These are phyloP conservation scores for Petrocephalus schoutedeni DNA, from an alignment of 2,797 vertebrate genomes.

Conservation along the genomic window DNA sequence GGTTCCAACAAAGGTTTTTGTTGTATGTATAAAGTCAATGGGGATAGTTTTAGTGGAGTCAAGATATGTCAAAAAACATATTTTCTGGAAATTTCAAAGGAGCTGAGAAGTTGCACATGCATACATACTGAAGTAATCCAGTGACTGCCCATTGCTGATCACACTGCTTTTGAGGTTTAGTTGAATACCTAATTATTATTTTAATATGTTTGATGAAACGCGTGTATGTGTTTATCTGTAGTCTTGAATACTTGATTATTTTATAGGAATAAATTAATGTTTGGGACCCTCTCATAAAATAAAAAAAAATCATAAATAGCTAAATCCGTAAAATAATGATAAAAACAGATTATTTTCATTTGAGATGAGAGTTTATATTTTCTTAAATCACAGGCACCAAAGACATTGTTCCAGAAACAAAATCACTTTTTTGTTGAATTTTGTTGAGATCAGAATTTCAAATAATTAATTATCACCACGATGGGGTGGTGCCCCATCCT, in stretches of 20 bases:
- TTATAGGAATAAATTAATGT: not conserved
- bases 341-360: not conserved
- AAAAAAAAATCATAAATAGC: not conserved
- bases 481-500: not conserved
- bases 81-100: conserved; percentile 62
- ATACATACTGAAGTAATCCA: not conserved
- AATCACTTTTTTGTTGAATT: not conserved
- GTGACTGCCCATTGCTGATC: not conserved
- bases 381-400: not conserved
- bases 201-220: not conserved
- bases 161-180: not conserved
- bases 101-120: conserved; percentile 59
- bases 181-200: not conserved
- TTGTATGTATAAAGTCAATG: conserved; percentile 63
- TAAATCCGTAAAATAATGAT: not conserved
- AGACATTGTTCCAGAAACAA: not conserved
- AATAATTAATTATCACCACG: not conserved
- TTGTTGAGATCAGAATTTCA: not conserved
- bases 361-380: not conserved
- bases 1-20: conserved; percentile 55
- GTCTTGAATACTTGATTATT: not conserved
- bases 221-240: not conserved
- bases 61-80: conserved; percentile 62
- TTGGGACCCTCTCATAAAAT: not conserved
- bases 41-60: conserved; percentile 53